Conservation (phyloP, 2,113 vertebrate genomes). For the Psilopsiagon aurifrons region DNA sequence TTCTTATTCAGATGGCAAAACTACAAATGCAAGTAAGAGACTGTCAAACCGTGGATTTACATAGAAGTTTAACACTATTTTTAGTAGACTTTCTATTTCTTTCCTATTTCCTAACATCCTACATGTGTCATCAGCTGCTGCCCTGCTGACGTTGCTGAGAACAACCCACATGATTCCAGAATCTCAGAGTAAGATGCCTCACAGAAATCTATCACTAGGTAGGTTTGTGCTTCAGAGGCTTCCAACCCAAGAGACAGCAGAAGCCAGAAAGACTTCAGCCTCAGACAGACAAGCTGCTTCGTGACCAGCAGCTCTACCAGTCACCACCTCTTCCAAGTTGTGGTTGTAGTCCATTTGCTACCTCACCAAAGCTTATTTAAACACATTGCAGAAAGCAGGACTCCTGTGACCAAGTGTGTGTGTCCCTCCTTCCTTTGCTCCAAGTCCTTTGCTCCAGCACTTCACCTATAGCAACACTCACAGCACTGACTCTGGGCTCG, state of each 20-base stretch:
- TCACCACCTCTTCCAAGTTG: background rate
- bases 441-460: background rate
- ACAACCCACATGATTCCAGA: background rate
- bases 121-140: background rate
- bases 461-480: background rate
- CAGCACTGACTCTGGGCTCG: fast-evolving
- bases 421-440: background rate
- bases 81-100: background rate
- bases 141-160: background rate
- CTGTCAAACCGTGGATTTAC: background rate
- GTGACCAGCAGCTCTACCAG: background rate
- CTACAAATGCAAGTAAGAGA: background rate
- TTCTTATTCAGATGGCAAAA: background rate
- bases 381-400: background rate
- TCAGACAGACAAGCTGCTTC: background rate
- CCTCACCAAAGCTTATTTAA: background rate
- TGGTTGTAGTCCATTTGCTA: fast-evolving
- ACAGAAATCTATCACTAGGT: background rate
- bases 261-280: background rate
- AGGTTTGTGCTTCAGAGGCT: background rate
- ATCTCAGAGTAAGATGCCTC: fast-evolving
- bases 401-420: background rate
- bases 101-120: background rate
- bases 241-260: background rate
- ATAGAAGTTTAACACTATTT: background rate